A percentile compares a stretch with the other conserved stretches of the same genome.
phyloP scores from a whole-genome alignment of 2,888 invertebrate genomes.

The Emmelina monodactyla region DNA sequence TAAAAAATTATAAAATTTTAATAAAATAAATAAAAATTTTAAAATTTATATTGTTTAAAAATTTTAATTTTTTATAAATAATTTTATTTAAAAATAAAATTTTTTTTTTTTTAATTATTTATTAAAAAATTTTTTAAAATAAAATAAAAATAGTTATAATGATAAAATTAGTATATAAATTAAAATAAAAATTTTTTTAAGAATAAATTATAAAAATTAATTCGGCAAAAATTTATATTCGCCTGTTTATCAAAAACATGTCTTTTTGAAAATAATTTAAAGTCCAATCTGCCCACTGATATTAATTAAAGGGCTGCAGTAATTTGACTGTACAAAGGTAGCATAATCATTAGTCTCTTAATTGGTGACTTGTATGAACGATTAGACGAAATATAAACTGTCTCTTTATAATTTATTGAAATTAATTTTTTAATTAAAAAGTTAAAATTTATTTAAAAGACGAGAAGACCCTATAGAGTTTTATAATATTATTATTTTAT shows the following conservation, averaged over 20 bases:
- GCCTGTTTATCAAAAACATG: slow-evolving; percentile 84
- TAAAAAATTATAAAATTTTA: slow-evolving; percentile 57
- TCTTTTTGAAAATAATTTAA: slow-evolving; percentile 70
- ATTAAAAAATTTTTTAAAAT: slow-evolving; percentile 50
- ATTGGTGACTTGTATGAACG: slow-evolving; percentile 82
- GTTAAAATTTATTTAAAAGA: slow-evolving; percentile 71
- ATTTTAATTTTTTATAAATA: slow-evolving; percentile 57
- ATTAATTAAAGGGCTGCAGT: slow-evolving; percentile 77
- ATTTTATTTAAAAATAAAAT: slow-evolving; percentile 35
- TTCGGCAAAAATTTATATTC: slow-evolving; percentile 70
- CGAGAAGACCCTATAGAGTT: slow-evolving; percentile 84
- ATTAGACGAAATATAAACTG: slow-evolving; percentile 71
- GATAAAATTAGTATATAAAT: slow-evolving; percentile 67
- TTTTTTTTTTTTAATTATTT: slow-evolving; percentile 48
- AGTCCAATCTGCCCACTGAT: slow-evolving; percentile 78
- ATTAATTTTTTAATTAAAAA: slow-evolving; percentile 68
- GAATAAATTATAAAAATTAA: slow-evolving; percentile 58
- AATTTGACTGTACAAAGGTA: slow-evolving; percentile 82
- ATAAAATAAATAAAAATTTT: slow-evolving; percentile 44
- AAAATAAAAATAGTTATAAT: slow-evolving; percentile 50
- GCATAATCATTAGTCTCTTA: slow-evolving; percentile 80
- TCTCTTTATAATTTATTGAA: slow-evolving; percentile 49
- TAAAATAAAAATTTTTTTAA: slow-evolving; percentile 24
- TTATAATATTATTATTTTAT: slow-evolving; percentile 42
- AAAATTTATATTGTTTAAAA: slow-evolving; percentile 66